phyloP scores from a whole-genome alignment of 2,113 vertebrate species.

The Pandion haliaetus region DNA sequence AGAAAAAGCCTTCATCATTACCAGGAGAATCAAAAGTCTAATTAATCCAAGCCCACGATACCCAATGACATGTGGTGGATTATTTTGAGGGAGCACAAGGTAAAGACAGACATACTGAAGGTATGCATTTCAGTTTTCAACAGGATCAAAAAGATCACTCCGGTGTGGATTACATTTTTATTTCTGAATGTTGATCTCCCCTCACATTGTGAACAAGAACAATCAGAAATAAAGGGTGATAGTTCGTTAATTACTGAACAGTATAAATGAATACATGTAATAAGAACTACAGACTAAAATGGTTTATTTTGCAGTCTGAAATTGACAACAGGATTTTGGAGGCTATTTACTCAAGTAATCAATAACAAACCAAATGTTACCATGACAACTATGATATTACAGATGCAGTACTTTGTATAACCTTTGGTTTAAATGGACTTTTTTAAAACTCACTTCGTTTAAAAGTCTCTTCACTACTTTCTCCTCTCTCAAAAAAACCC shows the following conservation, averaged over 20 bases:
- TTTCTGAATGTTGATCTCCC: neutral
- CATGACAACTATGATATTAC: slow-evolving; percentile 33
- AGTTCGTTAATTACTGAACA: neutral
- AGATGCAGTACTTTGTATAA: neutral
- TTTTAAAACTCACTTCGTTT: neutral
- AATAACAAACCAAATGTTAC: slow-evolving; percentile 58
- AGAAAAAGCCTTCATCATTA: neutral
- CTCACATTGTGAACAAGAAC: neutral
- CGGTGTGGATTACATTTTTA: neutral
- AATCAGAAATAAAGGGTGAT: neutral
- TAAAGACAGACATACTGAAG: neutral
- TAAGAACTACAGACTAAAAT: neutral
- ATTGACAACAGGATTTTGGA: slow-evolving; percentile 24
- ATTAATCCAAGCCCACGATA: neutral
- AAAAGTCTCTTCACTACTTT: neutral
- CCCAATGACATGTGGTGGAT: neutral
- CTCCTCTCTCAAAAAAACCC: neutral
- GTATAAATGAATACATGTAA: neutral
- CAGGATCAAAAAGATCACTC: neutral
- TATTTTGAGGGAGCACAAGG: neutral
- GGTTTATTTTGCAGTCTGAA: neutral
- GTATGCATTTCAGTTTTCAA: neutral
- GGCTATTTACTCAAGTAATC: slow-evolving; percentile 54
- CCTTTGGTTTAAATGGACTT: slow-evolving; percentile 12
- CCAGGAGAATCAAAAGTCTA: neutral